Base-by-base conservation (phyloP, 2,797 vertebrate species). In the Amblyraja radiata region DNA sequence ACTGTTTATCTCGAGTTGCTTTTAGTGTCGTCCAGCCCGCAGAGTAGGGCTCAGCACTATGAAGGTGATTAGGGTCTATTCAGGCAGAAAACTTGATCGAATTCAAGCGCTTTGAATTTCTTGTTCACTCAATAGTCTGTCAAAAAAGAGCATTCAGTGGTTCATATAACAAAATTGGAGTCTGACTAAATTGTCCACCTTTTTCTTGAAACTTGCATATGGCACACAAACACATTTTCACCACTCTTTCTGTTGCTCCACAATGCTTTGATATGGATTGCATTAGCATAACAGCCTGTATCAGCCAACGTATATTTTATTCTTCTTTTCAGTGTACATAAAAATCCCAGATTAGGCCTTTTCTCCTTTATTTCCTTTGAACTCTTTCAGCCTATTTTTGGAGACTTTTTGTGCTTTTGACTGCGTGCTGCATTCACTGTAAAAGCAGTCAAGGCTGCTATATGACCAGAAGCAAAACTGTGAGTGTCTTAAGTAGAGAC, bases 261-360 rank as follows among this genome's bases (percentile, higher is more conserved):
- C 97, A 97, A 97, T 97, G 97, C 98, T 98, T 98, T 98, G 98
- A 98, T 98, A 98, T 96, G 97, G 96, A 95, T 95, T 97, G 97
- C 97, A 97, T 96, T 96, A 97, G 98, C 97, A 98, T 98, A 98
- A 98, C 97, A 96, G 97, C 96, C 97, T 97, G 97, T 97, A 97
- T 97, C 98, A 97, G 97, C 96, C 97, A 99, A 99, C 97, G 98
- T 98, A 99, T 98, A 99, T 99, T 98, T 98, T 97, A 98, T 98
- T 98, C 98, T 98, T 98, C 98, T 98, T 98, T 99, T 99, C 98
- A 99, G 98, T 98, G 98, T 99, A 99, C 98, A 98, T 98, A 98
- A 98, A 98, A 99, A 98, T 97, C 98, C 98, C 98, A 99, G 98
- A 98, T 99, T 99, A 99, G 98, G 97, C 97, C 97, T 98, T 98